Percentiles rank a stretch among this genome's conserved stretches.
These are phyloP conservation scores for Babylonia areolata DNA, from an alignment of 1,140 invertebrate genomes.

Conservation along the genomic window DNA sequence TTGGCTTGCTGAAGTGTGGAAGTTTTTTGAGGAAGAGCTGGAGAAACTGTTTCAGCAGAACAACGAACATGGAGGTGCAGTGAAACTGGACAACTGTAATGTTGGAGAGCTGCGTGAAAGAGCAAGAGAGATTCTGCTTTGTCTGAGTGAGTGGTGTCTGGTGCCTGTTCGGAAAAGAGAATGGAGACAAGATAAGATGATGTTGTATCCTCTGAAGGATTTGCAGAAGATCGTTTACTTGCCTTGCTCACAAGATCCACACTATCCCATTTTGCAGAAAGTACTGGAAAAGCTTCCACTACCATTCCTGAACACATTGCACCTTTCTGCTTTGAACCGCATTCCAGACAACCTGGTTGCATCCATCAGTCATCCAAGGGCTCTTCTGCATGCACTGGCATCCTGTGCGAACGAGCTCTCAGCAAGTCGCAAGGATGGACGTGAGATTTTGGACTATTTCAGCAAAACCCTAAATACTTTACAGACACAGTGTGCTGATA, in stretches of 20 bases:
- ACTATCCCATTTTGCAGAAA: neutral
- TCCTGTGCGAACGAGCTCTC: neutral
- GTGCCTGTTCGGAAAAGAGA: conserved; percentile 10
- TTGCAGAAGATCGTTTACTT: neutral
- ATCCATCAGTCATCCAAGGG: conserved; percentile 20
- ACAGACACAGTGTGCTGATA: neutral
- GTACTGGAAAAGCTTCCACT: conserved; percentile 4
- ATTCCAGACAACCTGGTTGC: neutral
- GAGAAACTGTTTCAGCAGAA: neutral
- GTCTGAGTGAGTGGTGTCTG: conserved; percentile 26
- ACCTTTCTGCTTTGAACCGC: neutral
- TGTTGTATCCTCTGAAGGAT: conserved; percentile 27
- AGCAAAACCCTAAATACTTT: conserved; percentile 1
- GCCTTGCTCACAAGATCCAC: neutral
- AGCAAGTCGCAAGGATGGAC: neutral
- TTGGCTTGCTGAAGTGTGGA: conserved; percentile 20
- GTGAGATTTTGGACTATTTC: conserved; percentile 5
- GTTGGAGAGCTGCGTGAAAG: neutral
- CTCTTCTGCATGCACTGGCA: conserved; percentile 7
- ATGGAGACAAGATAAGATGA: neutral
- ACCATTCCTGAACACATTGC: neutral
- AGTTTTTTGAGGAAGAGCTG: neutral
- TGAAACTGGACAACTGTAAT: no score
- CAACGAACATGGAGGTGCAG: no score
- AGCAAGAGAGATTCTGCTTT: neutral